Base-by-base conservation (phyloP, 2,888 invertebrate species). In the Germaria angustata region DNA sequence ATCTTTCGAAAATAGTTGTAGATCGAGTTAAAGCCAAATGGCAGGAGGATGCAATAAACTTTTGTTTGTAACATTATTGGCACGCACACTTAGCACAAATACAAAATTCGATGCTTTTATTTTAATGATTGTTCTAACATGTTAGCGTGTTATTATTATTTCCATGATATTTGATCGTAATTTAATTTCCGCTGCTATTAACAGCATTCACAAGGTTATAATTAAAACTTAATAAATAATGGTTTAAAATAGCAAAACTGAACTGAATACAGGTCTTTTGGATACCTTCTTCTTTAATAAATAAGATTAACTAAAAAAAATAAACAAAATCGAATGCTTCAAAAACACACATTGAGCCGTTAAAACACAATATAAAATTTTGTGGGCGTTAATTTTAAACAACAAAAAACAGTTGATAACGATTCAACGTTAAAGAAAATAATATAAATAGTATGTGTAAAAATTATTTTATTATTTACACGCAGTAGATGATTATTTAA, bases 241-340 rank as follows among this genome's bases (percentile, higher is more conserved):
- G 6, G n/a, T 2, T 24, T 32, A 15, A 1, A 36, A 15, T 55
- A 41, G 13, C 28, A 61, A 46, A 59, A 49, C 3, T 15, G 9
- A 11, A 36, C 34, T n/a, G 49, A 39, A 53, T 41, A 44, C 63
- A 41, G 41, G 44, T 46, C 39, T 55, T 63, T 71, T 73, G 72
- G 66, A 34, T 80, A 80, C 79, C 79, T 80, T 80, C 79, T 72
- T 72, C 72, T 79, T 22, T 24, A 44, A 73, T 63, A 46, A 53
- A 66, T 28, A 15, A 66, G 34, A 59, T 59, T n/a, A 66, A 68
- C 79, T 66, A 34, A 51, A 71, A 15, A 39, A 63, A 59, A 36
- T 32, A 66, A 59, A 36, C 22, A 66, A 72, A 68, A 59, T 51
- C n/a, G 73, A 80, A 44, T 73, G 72, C 51, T 46, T 20, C 44